Percentiles rank a stretch among this genome's conserved stretches.
phyloP scores from a whole-genome alignment of 2,888 invertebrate genomes.

The Pseudanteris insignis region DNA sequence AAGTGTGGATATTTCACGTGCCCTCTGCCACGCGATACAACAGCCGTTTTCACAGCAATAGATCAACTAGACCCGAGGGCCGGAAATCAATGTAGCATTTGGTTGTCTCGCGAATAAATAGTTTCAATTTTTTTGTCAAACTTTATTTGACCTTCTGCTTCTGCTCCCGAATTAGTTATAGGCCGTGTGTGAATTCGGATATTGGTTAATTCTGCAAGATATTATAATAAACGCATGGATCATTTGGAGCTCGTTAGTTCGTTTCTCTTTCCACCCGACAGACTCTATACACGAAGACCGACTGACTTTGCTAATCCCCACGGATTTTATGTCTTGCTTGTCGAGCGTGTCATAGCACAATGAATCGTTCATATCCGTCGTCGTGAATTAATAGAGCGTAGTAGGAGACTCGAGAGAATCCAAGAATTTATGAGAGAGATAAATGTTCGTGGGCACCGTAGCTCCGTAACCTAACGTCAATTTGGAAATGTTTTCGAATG shows the following conservation, averaged over 20 bases:
- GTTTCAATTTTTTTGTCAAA: constrained; percentile 12
- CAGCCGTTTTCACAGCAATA: no score
- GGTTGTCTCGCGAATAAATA: constrained; percentile 1
- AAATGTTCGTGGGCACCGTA: constrained; percentile 28
- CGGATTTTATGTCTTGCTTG: constrained; percentile 47
- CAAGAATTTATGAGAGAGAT: constrained; percentile 36
- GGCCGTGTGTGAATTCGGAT: no score
- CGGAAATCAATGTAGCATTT: no score
- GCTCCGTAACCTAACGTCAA: constrained; percentile 38
- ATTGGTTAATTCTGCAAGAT: constrained; percentile 7
- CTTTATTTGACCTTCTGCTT: not conserved
- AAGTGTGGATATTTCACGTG: no score
- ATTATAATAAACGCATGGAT: constrained; percentile 36
- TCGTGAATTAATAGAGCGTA: constrained; percentile 52
- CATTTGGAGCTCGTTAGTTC: constrained; percentile 20
- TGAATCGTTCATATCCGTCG: constrained; percentile 48
- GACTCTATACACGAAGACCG: constrained; percentile 27
- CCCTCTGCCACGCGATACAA: no score
- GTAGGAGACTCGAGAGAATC: constrained; percentile 46
- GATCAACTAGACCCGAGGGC: no score
- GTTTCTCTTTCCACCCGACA: constrained; percentile 12
- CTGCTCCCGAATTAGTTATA: not conserved
- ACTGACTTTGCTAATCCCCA: constrained; percentile 40
- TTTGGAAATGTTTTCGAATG: constrained; percentile 23
- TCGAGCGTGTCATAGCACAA: constrained; percentile 49